Base-by-base conservation (phyloP, 2,113 vertebrate genomes). In the Carollia perspicillata region DNA sequence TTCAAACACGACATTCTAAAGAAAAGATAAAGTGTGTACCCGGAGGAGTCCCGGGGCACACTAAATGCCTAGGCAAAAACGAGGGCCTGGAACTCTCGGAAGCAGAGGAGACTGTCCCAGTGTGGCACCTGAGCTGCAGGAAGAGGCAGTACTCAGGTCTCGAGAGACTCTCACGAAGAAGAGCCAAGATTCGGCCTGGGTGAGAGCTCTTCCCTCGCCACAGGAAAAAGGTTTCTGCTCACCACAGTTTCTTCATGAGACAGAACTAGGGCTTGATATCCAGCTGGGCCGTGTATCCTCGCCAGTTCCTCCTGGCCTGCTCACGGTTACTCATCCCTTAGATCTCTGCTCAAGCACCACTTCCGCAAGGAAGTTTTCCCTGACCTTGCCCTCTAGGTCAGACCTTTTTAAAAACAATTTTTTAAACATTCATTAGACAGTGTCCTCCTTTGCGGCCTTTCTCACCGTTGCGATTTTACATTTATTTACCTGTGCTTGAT, bases 301-400 rank as follows among this genome's bases (percentile, higher is more conserved):
- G 58, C 28, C 26, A 63, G 77, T 90, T 97, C 90, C 94, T 94
- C 77, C 87, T 22, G 80, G 90, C 60, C 42, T 30, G 79, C 44
- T 55, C 88, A 35, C 79, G 75, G 80, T 80, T 92, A 42, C 28
- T 75, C 94, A 85, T 16, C 33, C 84, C 60, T 95, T 35, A 94
- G 96, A 96, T 88, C 87, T 97, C 33, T 42, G 80, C 33, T 89
- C 66, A 83, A 90, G 30, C 89, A 79, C 66, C 40, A 42, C 91
- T 97, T 97, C 97, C 96, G 94, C 37, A 11, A 94, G 97, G 97
- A 96, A 96, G 88, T 78, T 33, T 72, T 90, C 83, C 26, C 85
- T 93, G 94, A 95, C 97, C 96, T 90, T 17, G 87, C 12, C 68
- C 16, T 3, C 66, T 7, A 83, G 91, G 88, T 89, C 88, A 90